Conservation (phyloP, 2,888 invertebrate species). For the Sarcophaga caerulescens region DNA sequence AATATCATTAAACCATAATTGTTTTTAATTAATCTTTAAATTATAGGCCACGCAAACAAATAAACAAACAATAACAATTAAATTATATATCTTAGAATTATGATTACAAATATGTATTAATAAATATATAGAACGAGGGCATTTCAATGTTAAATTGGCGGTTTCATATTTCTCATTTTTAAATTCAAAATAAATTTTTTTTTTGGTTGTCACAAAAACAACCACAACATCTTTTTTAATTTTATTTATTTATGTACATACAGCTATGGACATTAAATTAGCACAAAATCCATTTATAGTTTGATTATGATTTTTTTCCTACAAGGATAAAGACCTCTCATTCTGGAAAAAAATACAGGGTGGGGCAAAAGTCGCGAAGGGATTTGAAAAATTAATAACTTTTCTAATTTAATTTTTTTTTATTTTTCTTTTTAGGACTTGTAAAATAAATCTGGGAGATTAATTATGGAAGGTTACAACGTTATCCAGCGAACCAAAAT, state of each 20-base stretch:
- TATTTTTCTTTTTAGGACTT: too few relatives aligned
- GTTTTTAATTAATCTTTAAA: conserved; percentile 38
- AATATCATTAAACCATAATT: conserved; percentile 26
- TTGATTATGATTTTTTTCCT: too few relatives aligned
- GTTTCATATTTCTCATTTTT: conserved; percentile 1
- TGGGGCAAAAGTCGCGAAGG: too few relatives aligned
- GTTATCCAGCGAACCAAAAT: too few relatives aligned
- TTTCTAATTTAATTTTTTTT: too few relatives aligned
- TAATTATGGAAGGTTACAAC: too few relatives aligned
- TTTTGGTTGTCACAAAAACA: conserved; percentile 46
- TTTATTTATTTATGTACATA: background rate
- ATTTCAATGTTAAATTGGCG: conserved; percentile 56
- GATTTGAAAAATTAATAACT: too few relatives aligned
- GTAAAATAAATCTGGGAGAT: too few relatives aligned
- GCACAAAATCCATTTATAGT: too few relatives aligned
- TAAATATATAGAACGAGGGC: conserved; percentile 48
- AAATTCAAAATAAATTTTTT: background rate
- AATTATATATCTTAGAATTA: background rate
- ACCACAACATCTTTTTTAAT: conserved; percentile 48
- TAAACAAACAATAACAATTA: conserved; percentile 17
- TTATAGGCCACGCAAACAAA: conserved; percentile 6
- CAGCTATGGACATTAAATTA: too few relatives aligned
- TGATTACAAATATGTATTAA: conserved; percentile 6
- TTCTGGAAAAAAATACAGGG: too few relatives aligned
- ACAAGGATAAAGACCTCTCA: too few relatives aligned